Conservation (phyloP, 35 echinoderm and acorn worm species). For the Heliocidaris tuberculata region DNA sequence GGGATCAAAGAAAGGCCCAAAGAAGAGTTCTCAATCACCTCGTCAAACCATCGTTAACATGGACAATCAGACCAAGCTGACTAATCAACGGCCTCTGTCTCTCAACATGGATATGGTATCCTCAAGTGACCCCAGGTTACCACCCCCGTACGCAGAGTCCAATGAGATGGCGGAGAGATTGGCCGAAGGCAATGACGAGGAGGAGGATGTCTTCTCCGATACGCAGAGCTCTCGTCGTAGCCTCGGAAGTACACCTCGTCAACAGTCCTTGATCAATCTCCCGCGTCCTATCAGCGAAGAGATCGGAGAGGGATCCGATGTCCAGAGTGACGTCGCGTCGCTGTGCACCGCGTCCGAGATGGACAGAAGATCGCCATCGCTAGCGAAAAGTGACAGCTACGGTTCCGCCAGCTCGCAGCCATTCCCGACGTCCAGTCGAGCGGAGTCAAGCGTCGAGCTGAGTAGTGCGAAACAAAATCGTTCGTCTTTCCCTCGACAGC, state of each 20-base stretch:
- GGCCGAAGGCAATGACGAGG: conserved; percentile 44
- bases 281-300: conserved; percentile 68
- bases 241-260: conserved; percentile 22
- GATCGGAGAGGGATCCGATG: conserved; percentile 34
- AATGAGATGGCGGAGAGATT: conserved; percentile 70
- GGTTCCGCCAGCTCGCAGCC: conserved; percentile 1
- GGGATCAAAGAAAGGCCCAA: conserved; percentile 47
- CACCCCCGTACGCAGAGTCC: conserved; percentile 83
- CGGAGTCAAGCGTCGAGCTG: conserved; percentile 55
- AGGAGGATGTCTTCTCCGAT: conserved; percentile 54
- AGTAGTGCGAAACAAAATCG: conserved; percentile 43
- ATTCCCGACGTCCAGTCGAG: conserved; percentile 28
- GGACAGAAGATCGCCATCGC: not conserved
- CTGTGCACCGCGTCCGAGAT: not conserved
- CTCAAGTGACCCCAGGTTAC: conserved; percentile 52
- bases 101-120: conserved; percentile 79
- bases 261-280: conserved; percentile 46
- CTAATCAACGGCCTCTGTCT: conserved; percentile 63
- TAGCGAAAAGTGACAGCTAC: conserved; percentile 30
- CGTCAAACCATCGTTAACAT: conserved; percentile 71
- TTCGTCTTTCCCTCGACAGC: conserved; percentile 62
- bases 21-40: conserved; percentile 7
- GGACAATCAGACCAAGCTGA: conserved; percentile 55
- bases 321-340: not conserved
- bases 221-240: conserved; percentile 49